Conservation (phyloP, 1,140 invertebrate species). For the Cyclargus thomasi region DNA sequence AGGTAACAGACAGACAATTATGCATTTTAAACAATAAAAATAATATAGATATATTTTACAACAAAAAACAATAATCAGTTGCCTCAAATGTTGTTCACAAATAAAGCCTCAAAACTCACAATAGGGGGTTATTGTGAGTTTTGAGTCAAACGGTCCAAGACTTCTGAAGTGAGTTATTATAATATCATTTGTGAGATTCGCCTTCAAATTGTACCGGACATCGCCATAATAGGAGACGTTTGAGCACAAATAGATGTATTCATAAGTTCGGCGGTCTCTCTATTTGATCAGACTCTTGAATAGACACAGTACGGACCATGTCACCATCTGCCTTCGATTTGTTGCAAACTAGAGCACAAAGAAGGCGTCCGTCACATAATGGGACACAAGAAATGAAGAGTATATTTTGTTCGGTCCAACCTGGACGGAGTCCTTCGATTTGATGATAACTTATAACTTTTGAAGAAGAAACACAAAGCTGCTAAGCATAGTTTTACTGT, state of each 20-base stretch:
- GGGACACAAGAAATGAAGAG: background rate
- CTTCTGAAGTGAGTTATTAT: background rate
- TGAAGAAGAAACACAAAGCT: no score
- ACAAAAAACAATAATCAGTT: no score
- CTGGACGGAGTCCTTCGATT: no score
- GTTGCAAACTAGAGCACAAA: slow-evolving; percentile 6
- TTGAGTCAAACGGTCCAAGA: background rate
- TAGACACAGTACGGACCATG: slow-evolving; percentile 32
- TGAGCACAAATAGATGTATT: slow-evolving; percentile 26
- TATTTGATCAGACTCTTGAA: slow-evolving; percentile 33
- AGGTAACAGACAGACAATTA: no score
- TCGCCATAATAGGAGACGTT: background rate
- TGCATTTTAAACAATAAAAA: no score
- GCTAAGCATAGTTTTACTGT: no score
- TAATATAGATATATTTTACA: no score
- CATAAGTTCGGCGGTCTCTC: slow-evolving; percentile 31
- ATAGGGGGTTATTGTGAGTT: no score
- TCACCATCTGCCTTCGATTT: slow-evolving; percentile 29
- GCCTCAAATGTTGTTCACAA: no score
- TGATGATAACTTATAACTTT: no score
- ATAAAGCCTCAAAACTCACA: no score
- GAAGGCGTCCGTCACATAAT: background rate
- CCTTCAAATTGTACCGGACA: slow-evolving; percentile 1
- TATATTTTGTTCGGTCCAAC: background rate
- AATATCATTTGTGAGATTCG: background rate